These are phyloP conservation scores for Nyctereutes procyonoides DNA, from an alignment of 2,113 vertebrate species.

Conservation along the genomic window DNA sequence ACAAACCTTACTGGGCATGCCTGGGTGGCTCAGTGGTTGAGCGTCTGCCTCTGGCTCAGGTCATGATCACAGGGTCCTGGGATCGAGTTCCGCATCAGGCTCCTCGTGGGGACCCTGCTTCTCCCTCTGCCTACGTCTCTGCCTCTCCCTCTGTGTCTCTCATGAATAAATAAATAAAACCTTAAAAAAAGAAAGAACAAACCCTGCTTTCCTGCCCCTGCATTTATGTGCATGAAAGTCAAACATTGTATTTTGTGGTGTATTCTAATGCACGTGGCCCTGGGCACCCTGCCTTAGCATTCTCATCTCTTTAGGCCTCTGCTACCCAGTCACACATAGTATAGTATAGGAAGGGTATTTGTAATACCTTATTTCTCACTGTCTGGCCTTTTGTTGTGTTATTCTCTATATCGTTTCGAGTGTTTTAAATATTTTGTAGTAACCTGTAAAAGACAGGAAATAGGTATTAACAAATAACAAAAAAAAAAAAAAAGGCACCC, in stretches of 20 bases:
- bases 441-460: neutral
- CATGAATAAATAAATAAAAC: too few relatives aligned
- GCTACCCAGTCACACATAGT: neutral
- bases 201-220: neutral
- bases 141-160: too few relatives aligned
- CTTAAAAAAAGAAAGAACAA: neutral
- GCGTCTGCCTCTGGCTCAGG: too few relatives aligned
- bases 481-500: neutral
- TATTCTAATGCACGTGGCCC: neutral
- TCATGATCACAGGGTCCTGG: too few relatives aligned
- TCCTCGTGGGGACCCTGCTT: too few relatives aligned
- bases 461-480: neutral
- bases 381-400: neutral
- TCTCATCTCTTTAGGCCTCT: neutral
- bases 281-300: neutral
- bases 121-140: too few relatives aligned
- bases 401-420: neutral
- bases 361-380: neutral
- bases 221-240: neutral
- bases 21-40: too few relatives aligned
- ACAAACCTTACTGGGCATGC: neutral
- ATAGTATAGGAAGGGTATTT: neutral
- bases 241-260: neutral
- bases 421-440: slow-evolving; percentile 1
- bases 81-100: too few relatives aligned